phyloP scores from a whole-genome alignment of 2,888 invertebrate genomes.

The Andrena marginata region DNA sequence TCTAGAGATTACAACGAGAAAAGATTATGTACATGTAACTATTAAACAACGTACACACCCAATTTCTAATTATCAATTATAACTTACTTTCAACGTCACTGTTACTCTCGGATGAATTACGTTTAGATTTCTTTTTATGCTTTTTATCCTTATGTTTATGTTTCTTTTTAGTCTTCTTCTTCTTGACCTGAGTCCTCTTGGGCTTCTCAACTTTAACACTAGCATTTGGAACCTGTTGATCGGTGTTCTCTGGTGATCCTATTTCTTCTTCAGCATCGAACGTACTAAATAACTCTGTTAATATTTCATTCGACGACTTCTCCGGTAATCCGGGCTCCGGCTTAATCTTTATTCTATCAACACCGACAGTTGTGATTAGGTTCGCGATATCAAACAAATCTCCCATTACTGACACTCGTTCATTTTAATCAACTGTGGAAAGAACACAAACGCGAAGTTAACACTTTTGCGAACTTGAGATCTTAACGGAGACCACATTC shows the following conservation, averaged over 20 bases:
- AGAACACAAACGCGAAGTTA: not conserved
- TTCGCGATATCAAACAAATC: constrained; percentile 83
- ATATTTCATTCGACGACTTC: constrained; percentile 92
- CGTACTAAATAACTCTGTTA: constrained; percentile 92
- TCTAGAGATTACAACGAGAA: constrained; percentile 50
- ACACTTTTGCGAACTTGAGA: not conserved
- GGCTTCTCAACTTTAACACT: constrained; percentile 69
- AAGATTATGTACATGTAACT: not conserved
- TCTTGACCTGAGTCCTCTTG: constrained; percentile 58
- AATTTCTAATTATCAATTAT: constrained; percentile 13
- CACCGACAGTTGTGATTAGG: constrained; percentile 82
- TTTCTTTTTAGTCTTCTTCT: constrained; percentile 81
- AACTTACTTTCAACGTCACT: constrained; percentile 77
- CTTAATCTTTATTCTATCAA: constrained; percentile 83
- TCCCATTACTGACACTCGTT: constrained; percentile 72
- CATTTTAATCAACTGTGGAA: constrained; percentile 15
- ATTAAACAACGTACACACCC: not conserved
- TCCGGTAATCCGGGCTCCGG: constrained; percentile 83
- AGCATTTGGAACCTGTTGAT: constrained; percentile 65
- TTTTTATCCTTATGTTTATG: constrained; percentile 87
- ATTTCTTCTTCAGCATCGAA: constrained; percentile 86
- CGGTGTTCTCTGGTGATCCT: constrained; percentile 66
- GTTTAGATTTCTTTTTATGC: constrained; percentile 85
- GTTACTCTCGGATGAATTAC: constrained; percentile 81
- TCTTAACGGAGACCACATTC: not conserved